phyloP scores from a whole-genome alignment of 2,888 invertebrate genomes.

The Noctua janthina region DNA sequence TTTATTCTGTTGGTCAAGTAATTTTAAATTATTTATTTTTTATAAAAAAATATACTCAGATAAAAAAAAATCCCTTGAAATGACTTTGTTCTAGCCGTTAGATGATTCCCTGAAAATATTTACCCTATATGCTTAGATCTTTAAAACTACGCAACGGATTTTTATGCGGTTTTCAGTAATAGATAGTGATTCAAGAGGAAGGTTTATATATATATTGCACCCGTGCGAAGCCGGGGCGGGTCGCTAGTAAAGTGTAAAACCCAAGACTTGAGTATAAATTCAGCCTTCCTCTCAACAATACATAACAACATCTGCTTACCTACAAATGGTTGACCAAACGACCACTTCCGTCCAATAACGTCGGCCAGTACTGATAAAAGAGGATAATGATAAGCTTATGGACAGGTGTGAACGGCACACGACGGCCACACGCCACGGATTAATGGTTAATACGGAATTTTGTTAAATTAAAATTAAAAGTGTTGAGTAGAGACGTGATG shows the following conservation, averaged over 20 bases:
- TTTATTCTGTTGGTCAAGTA: too few species aligned
- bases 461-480: constrained; percentile 14
- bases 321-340: constrained; percentile 52
- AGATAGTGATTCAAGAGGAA: too few species aligned
- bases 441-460: constrained; percentile 56
- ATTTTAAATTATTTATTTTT: too few species aligned
- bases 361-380: constrained; percentile 55
- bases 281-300: background rate
- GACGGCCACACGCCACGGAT: constrained; percentile 80
- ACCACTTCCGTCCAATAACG: constrained; percentile 67
- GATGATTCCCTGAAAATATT: too few species aligned
- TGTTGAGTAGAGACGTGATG: background rate
- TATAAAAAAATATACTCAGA: too few species aligned
- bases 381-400: constrained; percentile 59
- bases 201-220: too few species aligned
- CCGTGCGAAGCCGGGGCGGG: too few species aligned
- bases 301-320: constrained; percentile 49
- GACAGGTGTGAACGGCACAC: constrained; percentile 79
- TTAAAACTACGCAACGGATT: too few species aligned
- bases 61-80: too few species aligned
- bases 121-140: too few species aligned
- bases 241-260: background rate
- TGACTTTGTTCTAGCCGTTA: too few species aligned
- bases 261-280: background rate
- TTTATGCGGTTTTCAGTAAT: too few species aligned